Evolutionary conservation across 2,113 vertebrate genomes (phyloP).

Genomic region (Mola mola): DNA sequence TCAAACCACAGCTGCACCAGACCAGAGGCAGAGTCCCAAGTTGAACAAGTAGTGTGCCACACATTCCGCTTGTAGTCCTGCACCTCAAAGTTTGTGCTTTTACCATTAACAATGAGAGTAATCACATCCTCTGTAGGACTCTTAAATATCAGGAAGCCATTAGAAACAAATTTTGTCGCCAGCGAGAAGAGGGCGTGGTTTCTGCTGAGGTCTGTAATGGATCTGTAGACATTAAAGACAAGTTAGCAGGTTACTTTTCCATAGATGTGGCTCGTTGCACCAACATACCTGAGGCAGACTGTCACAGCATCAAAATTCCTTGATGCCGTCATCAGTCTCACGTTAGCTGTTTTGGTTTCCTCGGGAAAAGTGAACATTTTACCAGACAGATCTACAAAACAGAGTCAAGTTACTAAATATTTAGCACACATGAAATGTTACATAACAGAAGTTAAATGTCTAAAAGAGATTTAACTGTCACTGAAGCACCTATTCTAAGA

Average conservation of each 20-base stretch:
- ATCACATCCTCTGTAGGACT: not conserved
- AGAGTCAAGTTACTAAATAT: not conserved
- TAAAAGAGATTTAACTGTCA: too few relatives aligned
- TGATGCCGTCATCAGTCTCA: constrained; percentile 1
- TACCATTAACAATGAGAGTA: too few relatives aligned
- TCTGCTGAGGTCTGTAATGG: constrained; percentile 66
- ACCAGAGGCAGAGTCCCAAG: constrained; percentile 27
- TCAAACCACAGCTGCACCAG: constrained; percentile 43
- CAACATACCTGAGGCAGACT: constrained; percentile 39
- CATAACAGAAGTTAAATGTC: too few relatives aligned
- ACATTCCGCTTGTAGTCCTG: constrained; percentile 9
- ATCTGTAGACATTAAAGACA: constrained; percentile 26
- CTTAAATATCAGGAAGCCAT: not conserved
- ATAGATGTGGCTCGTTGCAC: not conserved
- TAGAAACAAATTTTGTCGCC: not conserved
- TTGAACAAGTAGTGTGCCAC: constrained; percentile 35
- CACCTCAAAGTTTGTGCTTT: too few relatives aligned
- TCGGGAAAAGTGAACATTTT: constrained; percentile 50
- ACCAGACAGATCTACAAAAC: constrained; percentile 32
- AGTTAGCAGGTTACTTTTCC: not conserved
- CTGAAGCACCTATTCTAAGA: too few relatives aligned
- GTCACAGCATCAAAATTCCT: not conserved
- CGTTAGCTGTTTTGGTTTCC: constrained; percentile 1
- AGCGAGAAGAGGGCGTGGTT: constrained; percentile 62
- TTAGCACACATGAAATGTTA: too few relatives aligned